Base-by-base conservation (phyloP, 2,797 vertebrate genomes). In the Thalassophryne amazonica region DNA sequence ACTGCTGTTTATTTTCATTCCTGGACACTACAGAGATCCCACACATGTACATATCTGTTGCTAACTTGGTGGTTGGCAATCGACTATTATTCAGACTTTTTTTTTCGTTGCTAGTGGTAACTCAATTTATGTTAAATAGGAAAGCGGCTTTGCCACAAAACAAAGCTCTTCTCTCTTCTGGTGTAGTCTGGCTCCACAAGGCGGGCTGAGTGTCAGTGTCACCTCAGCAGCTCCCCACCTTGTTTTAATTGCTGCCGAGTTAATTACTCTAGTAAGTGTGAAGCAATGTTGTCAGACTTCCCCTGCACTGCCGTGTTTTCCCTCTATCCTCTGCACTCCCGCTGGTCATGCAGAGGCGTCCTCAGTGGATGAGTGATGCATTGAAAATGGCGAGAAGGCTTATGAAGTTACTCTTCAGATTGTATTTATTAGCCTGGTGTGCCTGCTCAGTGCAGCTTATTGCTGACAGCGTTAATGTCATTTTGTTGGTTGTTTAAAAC, bases 261-360 rank as follows among this genome's bases (percentile, higher is more conserved):
- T 89, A 88, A 89, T 90, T 87, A 89, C 84, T 84, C 78, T 77
- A 72, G 84, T 52, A 86, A 83, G 86, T 90, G 86, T 88, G 88
- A 90, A 88, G 87, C 84, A 87, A 84, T 85, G 83, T 87, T 87
- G 86, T 87, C 83, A 83, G 85, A 84, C 75, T 85, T 80, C 67
- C 74, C 73, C 78, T 83, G 77, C 73, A 75, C 70, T 60, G 65
- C 69, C 51, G 38, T 45, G 73, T 70, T 81, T 69, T 81, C 64
- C n/a, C 66, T 76, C 70, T 30, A 45, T 76, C 73, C 67, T 58
- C 70, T 56, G 68, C 71, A 64, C 81, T 73, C 78, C 81, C 35
- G 71, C 73, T 72, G 75, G 69, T 74, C 86, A 76, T 83, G 80
- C 65, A 69, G 71, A 76, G 73, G 67, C 67, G 64, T 63, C 51